Base-by-base conservation (phyloP, 2,113 vertebrate species). In the Rhea americana region DNA sequence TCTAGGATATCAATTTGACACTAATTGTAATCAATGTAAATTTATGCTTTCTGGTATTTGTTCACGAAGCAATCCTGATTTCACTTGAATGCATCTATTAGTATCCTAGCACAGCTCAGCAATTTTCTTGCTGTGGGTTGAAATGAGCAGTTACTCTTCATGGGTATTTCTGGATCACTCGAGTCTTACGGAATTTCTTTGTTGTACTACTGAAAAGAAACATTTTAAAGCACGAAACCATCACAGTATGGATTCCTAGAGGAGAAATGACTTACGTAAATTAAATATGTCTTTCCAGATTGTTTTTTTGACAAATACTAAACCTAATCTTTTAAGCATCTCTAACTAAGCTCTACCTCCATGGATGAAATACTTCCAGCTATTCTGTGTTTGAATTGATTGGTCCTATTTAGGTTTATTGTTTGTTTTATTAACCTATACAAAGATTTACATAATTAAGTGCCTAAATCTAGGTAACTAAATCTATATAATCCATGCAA, bases 11-110 rank as follows among this genome's bases (percentile, higher is more conserved):
- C 89, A 72, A 51, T 61, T 66, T 96, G 94, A 96, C 92, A 84
- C 86, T 96, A 96, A 95, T 86, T 92, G 92, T 82, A 96, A 95
- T 95, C 86, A 96, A 94, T 92, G 92, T 65, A 92, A 96, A 96
- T 96, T 93, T 95, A 89, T 95, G 90, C 91, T 65, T 92, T 25
- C 55, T 47, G 35, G 10, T 63, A 56, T 95, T 96, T 94, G 70
- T 79, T 96, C 92, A 75, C 6, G 2, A 78, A 82, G 70, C 66
- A 84, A 65, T 90, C 66, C 58, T 92, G 88, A 89, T 91, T 90
- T 84, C 76, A 72, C 39, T 2, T 68, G 80, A 91, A 68, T 65
- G 30, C 56, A 65, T 86, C 73, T 84, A 30, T 61, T 65, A 50
- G 83, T 74, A 80, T 93, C 43, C 51, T 35, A 93, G 63, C 47